These are phyloP conservation scores for Tromatobia lineatoria DNA, from an alignment of 2,888 invertebrate genomes.

Conservation along the genomic window DNA sequence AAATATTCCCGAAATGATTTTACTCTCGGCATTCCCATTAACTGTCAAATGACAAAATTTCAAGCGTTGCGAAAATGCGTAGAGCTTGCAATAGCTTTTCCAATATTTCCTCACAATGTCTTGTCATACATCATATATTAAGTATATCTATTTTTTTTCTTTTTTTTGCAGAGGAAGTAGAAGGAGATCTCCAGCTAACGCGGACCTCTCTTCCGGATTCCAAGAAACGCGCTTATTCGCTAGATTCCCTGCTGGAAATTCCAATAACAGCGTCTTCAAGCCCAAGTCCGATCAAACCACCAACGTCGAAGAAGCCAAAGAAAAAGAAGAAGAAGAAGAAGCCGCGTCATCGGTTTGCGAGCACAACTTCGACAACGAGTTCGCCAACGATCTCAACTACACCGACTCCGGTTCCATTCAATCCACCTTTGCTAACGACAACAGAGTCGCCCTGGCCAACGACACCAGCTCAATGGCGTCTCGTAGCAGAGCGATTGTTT, in stretches of 20 bases:
- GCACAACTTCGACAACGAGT: constrained; percentile 58
- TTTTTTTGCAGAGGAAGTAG: constrained; percentile 70
- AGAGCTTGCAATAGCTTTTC: too few relatives aligned
- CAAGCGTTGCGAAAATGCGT: too few relatives aligned
- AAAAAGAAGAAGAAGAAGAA: constrained; percentile 77
- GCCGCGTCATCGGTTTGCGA: constrained; percentile 64
- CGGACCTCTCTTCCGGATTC: constrained; percentile 62
- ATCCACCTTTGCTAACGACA: constrained; percentile 67
- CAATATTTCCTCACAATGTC: too few relatives aligned
- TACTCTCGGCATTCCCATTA: too few relatives aligned
- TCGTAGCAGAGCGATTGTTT: constrained; percentile 77
- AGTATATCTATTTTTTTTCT: neutral
- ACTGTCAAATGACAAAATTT: too few relatives aligned
- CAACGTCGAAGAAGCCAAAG: constrained; percentile 73
- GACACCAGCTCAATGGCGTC: constrained; percentile 76
- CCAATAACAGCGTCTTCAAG: constrained; percentile 49
- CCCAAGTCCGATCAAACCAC: constrained; percentile 18
- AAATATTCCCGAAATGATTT: too few relatives aligned
- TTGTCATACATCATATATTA: neutral
- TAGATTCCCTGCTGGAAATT: constrained; percentile 41
- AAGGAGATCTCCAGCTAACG: constrained; percentile 63
- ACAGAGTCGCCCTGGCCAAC: constrained; percentile 72
- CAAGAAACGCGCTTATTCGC: constrained; percentile 71
- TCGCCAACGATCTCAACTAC: constrained; percentile 46
- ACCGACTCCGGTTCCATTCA: constrained; percentile 49